Evolutionary conservation across 2,888 invertebrate genomes (phyloP), one percentile per base, ranked within the genome.

Genomic region (Mesorhabditis sp.): DNA sequence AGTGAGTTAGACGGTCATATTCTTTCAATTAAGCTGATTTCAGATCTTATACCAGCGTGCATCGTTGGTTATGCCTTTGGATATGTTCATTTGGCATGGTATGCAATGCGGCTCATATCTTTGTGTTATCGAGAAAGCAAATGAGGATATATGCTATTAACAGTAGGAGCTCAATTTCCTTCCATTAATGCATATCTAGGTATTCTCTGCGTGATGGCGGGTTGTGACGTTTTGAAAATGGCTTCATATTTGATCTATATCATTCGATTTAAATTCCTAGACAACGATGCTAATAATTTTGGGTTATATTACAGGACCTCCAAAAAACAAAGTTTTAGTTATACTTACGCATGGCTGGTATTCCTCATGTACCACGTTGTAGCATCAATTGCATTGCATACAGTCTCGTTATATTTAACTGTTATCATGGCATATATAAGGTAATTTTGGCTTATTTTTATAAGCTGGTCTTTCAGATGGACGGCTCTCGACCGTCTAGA

Each of bases 191-290:
- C 61, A 63, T 4, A 5, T 42, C 43, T 42, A 45, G 28, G 43
- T 62, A 44, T 78, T 13, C 71, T 78, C n/a, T 78, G 76, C 62
- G 76, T 74, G 5, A 82, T 84, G 74, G 84, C 82, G 10, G 72
- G 82, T n/a, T 84, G 84, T 66, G 84, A 84, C 65, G 81, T 83
- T 45, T 71, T 79, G 68, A 84, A 81, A 43, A 84, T 84, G 84
- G 45, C 76, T 44, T 82, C 84, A 43, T 84, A 84, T 70, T 72
- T 82, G 66, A 74, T 83, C 43, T 84, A 84, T 67, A 80, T 80
- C 42, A 70, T 84, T 7, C 77, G 84, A 5, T 84, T 84, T 70
- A 77, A 75, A 28, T 69, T 78, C 13, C 73, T 78, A 61, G 78
- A 78, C 68, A 71, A 68, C n/a, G 62, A 69, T 7, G 68, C 58